A percentile compares a stretch with the other conserved stretches of the same genome.
Evolutionary conservation across 1,140 invertebrate genomes (phyloP).

Genomic region (Notospermus geniculatus): DNA sequence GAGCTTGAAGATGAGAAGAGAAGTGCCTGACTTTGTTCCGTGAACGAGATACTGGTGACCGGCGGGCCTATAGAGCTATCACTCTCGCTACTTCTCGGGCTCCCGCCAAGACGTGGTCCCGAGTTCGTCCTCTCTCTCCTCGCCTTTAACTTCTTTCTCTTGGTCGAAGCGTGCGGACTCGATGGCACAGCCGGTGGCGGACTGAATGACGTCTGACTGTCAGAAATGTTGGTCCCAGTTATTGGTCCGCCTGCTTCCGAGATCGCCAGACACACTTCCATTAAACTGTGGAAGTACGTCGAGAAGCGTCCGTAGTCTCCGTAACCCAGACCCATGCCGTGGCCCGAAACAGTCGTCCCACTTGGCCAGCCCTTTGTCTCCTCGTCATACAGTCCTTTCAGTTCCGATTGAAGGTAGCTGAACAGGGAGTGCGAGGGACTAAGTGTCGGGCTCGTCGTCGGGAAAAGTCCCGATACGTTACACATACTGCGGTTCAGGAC

Average conservation of each 20-base stretch:
- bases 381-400: slow-evolving; percentile 51
- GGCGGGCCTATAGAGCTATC: slow-evolving; percentile 22
- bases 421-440: slow-evolving; percentile 41
- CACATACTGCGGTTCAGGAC: slow-evolving; percentile 39
- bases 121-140: slow-evolving; percentile 39
- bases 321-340: slow-evolving; percentile 43
- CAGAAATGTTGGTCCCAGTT: background rate
- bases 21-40: background rate
- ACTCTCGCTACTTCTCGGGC: slow-evolving; percentile 32
- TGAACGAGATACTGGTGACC: slow-evolving; percentile 12
- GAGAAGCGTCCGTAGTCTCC: slow-evolving; percentile 47
- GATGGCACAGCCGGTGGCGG: background rate
- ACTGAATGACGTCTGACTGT: background rate
- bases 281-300: slow-evolving; percentile 50
- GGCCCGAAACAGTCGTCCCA: slow-evolving; percentile 26
- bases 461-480: slow-evolving; percentile 27
- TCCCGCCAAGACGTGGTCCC: slow-evolving; percentile 18
- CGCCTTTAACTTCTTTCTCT: slow-evolving; percentile 52
- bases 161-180: slow-evolving; percentile 34
- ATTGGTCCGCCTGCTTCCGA: slow-evolving; percentile 31
- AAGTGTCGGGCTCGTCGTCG: slow-evolving; percentile 33
- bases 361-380: slow-evolving; percentile 41
- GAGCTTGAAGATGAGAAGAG: background rate
- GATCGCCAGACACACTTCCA: slow-evolving; percentile 51
- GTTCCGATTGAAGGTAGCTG: slow-evolving; percentile 42